Evolutionary conservation across 2,113 vertebrate species (phyloP), one percentile per base, ranked within the genome.

Genomic region (Meriones unguiculatus): DNA sequence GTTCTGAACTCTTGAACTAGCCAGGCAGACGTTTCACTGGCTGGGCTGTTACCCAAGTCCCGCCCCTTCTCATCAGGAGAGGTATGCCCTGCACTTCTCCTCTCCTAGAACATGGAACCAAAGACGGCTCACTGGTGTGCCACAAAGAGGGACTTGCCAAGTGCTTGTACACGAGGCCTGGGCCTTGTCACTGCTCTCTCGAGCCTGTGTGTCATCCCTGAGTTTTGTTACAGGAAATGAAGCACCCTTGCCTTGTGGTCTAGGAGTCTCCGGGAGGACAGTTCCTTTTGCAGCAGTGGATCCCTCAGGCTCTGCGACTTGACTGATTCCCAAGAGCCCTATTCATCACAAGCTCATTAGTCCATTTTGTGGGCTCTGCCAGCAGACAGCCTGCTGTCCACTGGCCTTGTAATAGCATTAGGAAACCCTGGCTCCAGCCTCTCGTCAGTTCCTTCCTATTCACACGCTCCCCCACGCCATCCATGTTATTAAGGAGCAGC

Each of bases 331-430:
- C 4, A 7, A 93, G 22, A 82, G 96, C 38, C 0, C 22, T 73
- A 93, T 96, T 89, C 81, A 86, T 98, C 97, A 95, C 65, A 41
- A 91, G 87, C 96, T 91, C 93, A 90, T 97, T 95, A 97, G 93
- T 92, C 94, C 0, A 0, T 92, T 97, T 97, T 96, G 97, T 95
- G 95, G 97, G 95, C 52, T 65, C 75, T 80, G 90, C 81, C 75
- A 30, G 90, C 95, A 93, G 85, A 95, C 93, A 96, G 90, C 38
- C 85, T 77, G 89, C 95, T 14, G 81, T 38, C 65, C 92, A 18
- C 81, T 22, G n/a, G 75, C 84, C 64, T 84, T 70, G n/a, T 95
- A 97, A 98, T 75, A 92, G 77, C 82, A 87, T 92, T 96, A 94
- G 57, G 92, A 80, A 96, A 38, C 62, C 85, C 88, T 95, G 97